A percentile compares a stretch with the other conserved stretches of the same genome.
phyloP scores from a whole-genome alignment of 2,113 vertebrate genomes.

The Actenoides hombroni region DNA sequence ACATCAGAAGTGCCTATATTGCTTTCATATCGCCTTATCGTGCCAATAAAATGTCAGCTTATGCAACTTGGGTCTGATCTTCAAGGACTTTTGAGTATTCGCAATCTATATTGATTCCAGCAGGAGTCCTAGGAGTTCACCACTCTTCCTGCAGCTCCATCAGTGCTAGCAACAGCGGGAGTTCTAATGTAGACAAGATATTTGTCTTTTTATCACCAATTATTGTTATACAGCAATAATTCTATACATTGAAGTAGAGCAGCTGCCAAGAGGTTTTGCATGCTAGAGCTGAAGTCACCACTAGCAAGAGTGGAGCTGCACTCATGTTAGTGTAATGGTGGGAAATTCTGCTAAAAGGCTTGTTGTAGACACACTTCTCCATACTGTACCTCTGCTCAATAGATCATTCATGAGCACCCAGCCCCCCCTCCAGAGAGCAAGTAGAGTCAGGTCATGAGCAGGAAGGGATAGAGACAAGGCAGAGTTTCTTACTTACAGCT shows the following conservation, averaged over 20 bases:
- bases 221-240: background rate
- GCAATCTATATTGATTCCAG: background rate
- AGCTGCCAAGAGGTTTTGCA: background rate
- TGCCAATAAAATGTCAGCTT: slow-evolving; percentile 42
- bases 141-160: background rate
- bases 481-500: slow-evolving; percentile 71
- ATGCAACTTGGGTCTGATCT: slow-evolving; percentile 43
- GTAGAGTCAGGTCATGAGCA: slow-evolving; percentile 69
- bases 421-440: slow-evolving; percentile 56
- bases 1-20: background rate
- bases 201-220: background rate
- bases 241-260: background rate
- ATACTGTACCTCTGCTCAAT: slow-evolving; percentile 66
- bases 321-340: background rate
- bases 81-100: background rate
- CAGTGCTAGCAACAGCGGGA: background rate
- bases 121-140: background rate
- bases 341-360: slow-evolving; percentile 38
- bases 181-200: background rate
- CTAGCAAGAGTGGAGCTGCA: background rate
- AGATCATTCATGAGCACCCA: slow-evolving; percentile 77
- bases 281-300: background rate
- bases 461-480: slow-evolving; percentile 81
- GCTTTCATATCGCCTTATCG: slow-evolving; percentile 5
- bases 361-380: background rate